A percentile compares a stretch with the other conserved stretches of the same genome.
Evolutionary conservation across 2,797 vertebrate genomes (phyloP).

Genomic region (Melanotaenia maccullochi): DNA sequence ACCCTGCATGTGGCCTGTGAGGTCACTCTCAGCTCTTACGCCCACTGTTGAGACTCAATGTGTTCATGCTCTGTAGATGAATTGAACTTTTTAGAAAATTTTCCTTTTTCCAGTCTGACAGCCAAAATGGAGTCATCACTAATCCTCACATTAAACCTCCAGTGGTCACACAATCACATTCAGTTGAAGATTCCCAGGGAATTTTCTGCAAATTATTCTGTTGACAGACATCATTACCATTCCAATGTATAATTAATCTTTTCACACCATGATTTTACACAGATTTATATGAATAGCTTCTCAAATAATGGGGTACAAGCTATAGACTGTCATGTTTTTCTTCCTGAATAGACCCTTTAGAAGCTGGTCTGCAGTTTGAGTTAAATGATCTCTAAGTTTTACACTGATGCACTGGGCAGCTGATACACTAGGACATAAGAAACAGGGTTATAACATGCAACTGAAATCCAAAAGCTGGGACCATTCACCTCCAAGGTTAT

Average conservation of each 20-base stretch:
- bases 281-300: constrained; percentile 54
- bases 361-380: constrained; percentile 26
- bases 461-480: constrained; percentile 16
- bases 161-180: constrained; percentile 56
- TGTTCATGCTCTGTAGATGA: constrained; percentile 18
- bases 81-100: constrained; percentile 16
- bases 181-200: constrained; percentile 49
- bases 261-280: constrained; percentile 52
- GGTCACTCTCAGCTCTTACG: constrained; percentile 23
- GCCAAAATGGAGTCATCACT: constrained; percentile 49
- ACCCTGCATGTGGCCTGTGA: constrained; percentile 19
- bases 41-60: constrained; percentile 26
- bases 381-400: constrained; percentile 23
- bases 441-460: neutral
- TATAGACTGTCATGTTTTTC: constrained; percentile 38
- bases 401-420: constrained; percentile 14
- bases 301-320: constrained; percentile 39
- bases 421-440: constrained; percentile 24
- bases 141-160: constrained; percentile 63
- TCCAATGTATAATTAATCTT: constrained; percentile 61
- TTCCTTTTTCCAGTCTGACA: constrained; percentile 13
- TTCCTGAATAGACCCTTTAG: constrained; percentile 39
- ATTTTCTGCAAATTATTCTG: constrained; percentile 60
- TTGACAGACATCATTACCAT: constrained; percentile 70
- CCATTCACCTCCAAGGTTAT: constrained; percentile 8